These are phyloP conservation scores for Onthophagus sagittarius DNA, from an alignment of 2,888 invertebrate genomes.

Conservation along the genomic window DNA sequence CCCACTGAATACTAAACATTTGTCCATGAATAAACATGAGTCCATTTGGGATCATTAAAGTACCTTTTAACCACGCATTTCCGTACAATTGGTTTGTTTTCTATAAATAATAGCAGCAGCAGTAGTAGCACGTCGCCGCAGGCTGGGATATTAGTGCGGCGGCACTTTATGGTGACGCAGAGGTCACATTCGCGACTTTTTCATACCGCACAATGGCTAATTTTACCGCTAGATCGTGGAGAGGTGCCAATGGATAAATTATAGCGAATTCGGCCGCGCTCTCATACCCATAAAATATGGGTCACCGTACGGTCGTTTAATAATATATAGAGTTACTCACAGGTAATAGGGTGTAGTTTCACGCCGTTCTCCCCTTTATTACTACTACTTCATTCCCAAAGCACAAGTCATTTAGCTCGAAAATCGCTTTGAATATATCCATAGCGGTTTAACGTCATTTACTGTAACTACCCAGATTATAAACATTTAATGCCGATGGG, in stretches of 20 bases:
- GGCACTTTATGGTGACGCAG: not conserved
- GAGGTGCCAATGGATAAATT: constrained; percentile 10
- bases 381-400: not conserved
- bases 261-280: not conserved
- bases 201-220: constrained; percentile 1
- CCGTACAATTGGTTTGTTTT: not conserved
- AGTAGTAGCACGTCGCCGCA: not conserved
- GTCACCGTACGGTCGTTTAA: not conserved
- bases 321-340: not conserved
- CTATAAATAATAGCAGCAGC: not conserved
- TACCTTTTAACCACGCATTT: not conserved
- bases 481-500: not conserved
- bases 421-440: not conserved
- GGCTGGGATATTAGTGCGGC: not conserved
- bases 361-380: not conserved
- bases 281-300: not conserved
- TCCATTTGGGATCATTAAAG: not conserved
- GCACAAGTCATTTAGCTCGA: not conserved
- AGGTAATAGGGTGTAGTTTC: not conserved
- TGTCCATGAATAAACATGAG: not conserved
- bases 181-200: not conserved
- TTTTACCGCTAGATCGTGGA: constrained; percentile 6
- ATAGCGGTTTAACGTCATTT: not conserved
- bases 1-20: not conserved
- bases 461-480: not conserved